Conservation (phyloP, 2,113 vertebrate genomes). For the Rostratula benghalensis region DNA sequence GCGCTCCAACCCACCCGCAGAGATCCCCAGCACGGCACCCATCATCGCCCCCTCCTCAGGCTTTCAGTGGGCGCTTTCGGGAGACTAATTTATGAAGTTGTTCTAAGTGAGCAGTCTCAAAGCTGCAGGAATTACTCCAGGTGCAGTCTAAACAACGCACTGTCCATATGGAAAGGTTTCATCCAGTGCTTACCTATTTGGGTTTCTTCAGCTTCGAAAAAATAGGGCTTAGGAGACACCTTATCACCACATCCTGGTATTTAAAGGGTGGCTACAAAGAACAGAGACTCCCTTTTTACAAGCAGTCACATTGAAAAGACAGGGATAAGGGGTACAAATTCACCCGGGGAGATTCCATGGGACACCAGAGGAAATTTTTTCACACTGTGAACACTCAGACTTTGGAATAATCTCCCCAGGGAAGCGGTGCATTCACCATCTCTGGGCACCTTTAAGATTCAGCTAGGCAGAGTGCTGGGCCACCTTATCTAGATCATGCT, state of each 20-base stretch:
- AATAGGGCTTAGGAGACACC: not conserved
- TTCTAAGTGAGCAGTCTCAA: not conserved
- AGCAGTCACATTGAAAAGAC: not conserved
- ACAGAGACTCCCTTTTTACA: not conserved
- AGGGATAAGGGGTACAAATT: not conserved
- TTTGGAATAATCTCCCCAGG: not conserved
- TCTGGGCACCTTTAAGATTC: not conserved
- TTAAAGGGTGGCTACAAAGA: not conserved
- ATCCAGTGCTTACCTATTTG: not conserved
- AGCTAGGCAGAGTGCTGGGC: not conserved
- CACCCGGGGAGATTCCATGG: not conserved
- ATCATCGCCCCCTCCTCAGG: not conserved
- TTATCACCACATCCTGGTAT: not conserved
- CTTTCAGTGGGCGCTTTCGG: not conserved
- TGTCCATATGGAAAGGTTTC: not conserved
- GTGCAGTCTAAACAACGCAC: not conserved
- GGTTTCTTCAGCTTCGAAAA: not conserved
- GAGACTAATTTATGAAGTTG: not conserved
- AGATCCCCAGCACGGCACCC: not conserved
- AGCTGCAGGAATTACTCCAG: not conserved
- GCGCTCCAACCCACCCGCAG: rapidly evolving
- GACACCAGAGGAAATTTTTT: not conserved
- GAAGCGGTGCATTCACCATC: not conserved
- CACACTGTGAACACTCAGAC: not conserved
- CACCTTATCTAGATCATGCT: not conserved